A percentile compares a stretch with the other conserved stretches of the same genome.
Evolutionary conservation across 1,140 invertebrate species (phyloP).

Genomic region (Drosophila mauritiana): DNA sequence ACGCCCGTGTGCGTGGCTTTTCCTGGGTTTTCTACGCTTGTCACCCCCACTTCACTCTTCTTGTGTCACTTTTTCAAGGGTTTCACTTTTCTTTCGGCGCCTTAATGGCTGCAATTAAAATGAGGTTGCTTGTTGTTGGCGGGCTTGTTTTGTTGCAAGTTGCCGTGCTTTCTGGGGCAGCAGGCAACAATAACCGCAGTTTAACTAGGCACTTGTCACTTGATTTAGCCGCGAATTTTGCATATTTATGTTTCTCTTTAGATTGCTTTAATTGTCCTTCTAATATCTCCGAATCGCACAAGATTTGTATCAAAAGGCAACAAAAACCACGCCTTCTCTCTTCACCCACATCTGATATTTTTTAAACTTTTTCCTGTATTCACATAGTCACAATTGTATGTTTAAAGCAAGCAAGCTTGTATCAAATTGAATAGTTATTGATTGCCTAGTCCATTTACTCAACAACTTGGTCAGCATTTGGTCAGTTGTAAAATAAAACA

Average conservation of each 20-base stretch:
- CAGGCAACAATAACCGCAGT: constrained; percentile 9
- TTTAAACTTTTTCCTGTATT: no score
- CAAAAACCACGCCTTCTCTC: neutral
- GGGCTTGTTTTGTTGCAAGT: constrained; percentile 25
- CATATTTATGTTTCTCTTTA: neutral
- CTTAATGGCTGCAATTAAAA: constrained; percentile 79
- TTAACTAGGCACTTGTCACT: constrained; percentile 9
- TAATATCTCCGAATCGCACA: neutral
- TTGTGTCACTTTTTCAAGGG: constrained; percentile 54
- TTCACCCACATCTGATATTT: no score
- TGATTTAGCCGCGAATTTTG: neutral
- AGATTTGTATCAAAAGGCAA: neutral
- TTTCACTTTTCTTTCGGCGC: constrained; percentile 62
- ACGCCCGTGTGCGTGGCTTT: constrained; percentile 52
- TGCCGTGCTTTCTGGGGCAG: constrained; percentile 11
- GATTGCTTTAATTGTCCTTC: no score
- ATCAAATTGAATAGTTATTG: neutral
- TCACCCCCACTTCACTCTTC: constrained; percentile 53
- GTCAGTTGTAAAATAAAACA: constrained; percentile 18
- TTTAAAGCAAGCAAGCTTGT: neutral
- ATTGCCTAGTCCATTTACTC: neutral
- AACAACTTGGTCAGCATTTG: neutral
- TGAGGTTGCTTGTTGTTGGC: constrained; percentile 27
- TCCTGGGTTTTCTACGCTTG: constrained; percentile 13
- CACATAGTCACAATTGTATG: no score